Evolutionary conservation across 2,113 vertebrate genomes (phyloP).

Genomic region (Cinclus mexicanus): DNA sequence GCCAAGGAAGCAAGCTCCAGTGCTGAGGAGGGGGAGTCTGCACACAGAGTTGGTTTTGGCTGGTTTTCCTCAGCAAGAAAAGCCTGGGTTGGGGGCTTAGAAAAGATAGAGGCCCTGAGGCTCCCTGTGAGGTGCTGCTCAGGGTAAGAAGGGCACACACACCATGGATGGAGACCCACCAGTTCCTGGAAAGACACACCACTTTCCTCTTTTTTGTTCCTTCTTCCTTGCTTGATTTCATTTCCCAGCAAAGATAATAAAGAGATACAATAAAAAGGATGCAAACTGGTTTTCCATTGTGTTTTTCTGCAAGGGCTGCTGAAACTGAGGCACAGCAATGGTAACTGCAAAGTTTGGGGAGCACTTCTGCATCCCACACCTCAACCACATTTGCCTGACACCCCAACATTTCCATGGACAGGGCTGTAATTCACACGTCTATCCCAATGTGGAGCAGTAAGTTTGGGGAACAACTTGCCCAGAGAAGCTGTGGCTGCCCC

Average conservation of each 20-base stretch:
- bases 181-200: not conserved
- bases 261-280: not conserved
- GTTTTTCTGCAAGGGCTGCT: not conserved
- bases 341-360: not conserved
- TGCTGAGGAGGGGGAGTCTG: constrained; percentile 24
- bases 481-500: not conserved
- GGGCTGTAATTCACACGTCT: not conserved
- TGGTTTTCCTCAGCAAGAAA: not conserved
- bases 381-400: not conserved
- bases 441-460: not conserved
- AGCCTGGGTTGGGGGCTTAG: not conserved
- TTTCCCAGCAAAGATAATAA: not conserved
- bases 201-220: not conserved
- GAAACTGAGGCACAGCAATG: rapidly evolving
- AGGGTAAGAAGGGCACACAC: not conserved
- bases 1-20: not conserved
- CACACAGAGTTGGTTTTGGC: not conserved
- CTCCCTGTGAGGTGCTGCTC: rapidly evolving
- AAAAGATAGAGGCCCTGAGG: not conserved
- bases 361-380: not conserved
- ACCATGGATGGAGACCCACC: rapidly evolving
- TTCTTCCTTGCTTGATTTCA: not conserved
- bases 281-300: rapidly evolving
- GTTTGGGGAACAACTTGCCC: not conserved
- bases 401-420: rapidly evolving